Evolutionary conservation across 2,113 vertebrate species (phyloP), one percentile per base, ranked within the genome.

Genomic region (Colius striatus): DNA sequence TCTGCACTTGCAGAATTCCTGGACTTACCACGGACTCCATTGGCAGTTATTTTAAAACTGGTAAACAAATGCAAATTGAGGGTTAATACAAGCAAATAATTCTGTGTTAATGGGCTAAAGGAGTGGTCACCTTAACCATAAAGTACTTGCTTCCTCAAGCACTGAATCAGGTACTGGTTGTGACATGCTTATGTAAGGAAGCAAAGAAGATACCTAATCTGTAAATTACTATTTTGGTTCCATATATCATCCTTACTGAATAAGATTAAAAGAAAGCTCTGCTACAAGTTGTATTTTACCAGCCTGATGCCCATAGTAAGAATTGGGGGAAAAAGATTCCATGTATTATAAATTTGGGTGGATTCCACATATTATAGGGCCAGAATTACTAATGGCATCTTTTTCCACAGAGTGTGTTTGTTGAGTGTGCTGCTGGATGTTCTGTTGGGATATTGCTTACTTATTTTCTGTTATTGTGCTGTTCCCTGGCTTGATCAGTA

Each of bases 1-100:
- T 98, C 98, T 98, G 98, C 73, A 99, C 99, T 72, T 99, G 99
- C 97, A 99, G 98, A 97, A 97, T 99, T 81, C 99, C 99, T 47
- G 99, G 99, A 87, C 57, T 98, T 76, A 97, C 96, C 79, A 99
- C 98, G 96, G 99, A 99, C 95, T 98, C 97, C 1, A 74, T 99
- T 29, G 36, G 41, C 70, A 98, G 84, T 97, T 98, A 98, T 95
- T 99, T 99, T 94, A 99, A 97, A 92, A 99, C 99, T 66, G 99
- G 99, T 99, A 97, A 97, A 85, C 70, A 89, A 45, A 83, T 13
- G 5, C 25, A 63, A 70, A 25, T 21, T 81, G 29, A 25, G 30
- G 51, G 9, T 34, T 91, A 82, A 92, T 58, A 48, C 5, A 51
- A 72, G 36, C 11, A 75, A 61, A 26, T 45, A 0, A 6, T 60